Evolutionary conservation across 2,888 invertebrate genomes (phyloP), one percentile per base, ranked within the genome.

Genomic region (Abscondita cerata): DNA sequence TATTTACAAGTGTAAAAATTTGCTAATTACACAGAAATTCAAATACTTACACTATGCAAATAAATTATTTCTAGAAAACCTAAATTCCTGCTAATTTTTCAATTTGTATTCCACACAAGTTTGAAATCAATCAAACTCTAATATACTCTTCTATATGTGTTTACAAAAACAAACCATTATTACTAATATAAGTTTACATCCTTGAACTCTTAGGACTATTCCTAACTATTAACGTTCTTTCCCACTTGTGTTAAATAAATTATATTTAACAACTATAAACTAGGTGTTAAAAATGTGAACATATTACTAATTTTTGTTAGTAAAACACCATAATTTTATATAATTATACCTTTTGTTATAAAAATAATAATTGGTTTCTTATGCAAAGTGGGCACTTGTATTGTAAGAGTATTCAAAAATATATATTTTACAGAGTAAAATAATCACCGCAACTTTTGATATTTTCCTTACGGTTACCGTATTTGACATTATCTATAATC

Each of bases 401-500:
- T 41, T 36, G 20, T 48, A 55, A 48, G 52, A 58, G 54, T 55
- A 52, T 52, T 55, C 56, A 61, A 61, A n/a, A 58, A 62, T 18
- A 46, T 54, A 58, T 59, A 62, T 53, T 62, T 59, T 59, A 50
- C 58, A 33, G 20, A 46, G 48, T 16, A 58, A 62, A 62, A 57
- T 62, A 62, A 59, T 62, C 62, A 59, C 59, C 48, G 40, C 62
- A 55, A 58, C 57, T 51, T 48, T 50, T 62, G 54, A 59, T 59
- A 54, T 59, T 59, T 58, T 62, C 52, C 58, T 62, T 59, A 54
- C 51, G 50, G 62, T 46, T 33, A 44, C 62, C 44, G 50, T 55
- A 46, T 62, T 51, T 62, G 62, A 62, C 62, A 62, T 47, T 59
- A 62, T 62, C 62, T 50, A 8, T 16, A 20, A 62, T 62, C 62